These are phyloP conservation scores for Tenualosa ilisha DNA, from an alignment of 2,797 vertebrate species.

Conservation along the genomic window DNA sequence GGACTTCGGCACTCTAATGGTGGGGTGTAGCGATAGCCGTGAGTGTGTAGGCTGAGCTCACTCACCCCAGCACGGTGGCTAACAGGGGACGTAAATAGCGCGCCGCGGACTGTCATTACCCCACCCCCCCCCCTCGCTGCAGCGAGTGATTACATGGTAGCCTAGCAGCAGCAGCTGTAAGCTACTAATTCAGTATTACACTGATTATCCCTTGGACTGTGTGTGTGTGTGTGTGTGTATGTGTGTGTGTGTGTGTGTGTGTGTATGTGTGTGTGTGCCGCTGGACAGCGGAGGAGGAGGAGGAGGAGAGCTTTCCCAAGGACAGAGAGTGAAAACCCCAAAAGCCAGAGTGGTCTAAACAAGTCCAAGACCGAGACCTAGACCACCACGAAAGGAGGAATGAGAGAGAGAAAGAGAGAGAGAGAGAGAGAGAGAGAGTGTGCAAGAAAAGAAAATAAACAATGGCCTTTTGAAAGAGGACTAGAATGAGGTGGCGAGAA, in stretches of 20 bases:
- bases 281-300: not conserved
- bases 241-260: no score
- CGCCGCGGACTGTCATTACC: conserved; percentile 65
- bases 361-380: not conserved
- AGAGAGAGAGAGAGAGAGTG: not conserved
- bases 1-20: conserved; percentile 56
- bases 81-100: conserved; percentile 65
- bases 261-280: no score
- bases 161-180: conserved; percentile 50
- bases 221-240: conserved; percentile 31
- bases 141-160: conserved; percentile 46
- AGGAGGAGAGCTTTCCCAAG: conserved; percentile 52
- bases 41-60: conserved; percentile 54
- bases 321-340: conserved; percentile 34
- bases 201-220: conserved; percentile 74
- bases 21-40: conserved; percentile 65
- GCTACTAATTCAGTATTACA: conserved; percentile 65
- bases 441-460: conserved; percentile 6
- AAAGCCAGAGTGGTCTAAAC: not conserved
- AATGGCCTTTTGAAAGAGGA: not conserved
- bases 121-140: conserved; percentile 31
- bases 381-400: conserved; percentile 12
- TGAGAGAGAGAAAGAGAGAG: not conserved
- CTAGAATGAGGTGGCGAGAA: not conserved
- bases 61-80: conserved; percentile 58